These are phyloP conservation scores for Tursiops truncatus DNA, from an alignment of 2,113 vertebrate genomes.

Conservation along the genomic window DNA sequence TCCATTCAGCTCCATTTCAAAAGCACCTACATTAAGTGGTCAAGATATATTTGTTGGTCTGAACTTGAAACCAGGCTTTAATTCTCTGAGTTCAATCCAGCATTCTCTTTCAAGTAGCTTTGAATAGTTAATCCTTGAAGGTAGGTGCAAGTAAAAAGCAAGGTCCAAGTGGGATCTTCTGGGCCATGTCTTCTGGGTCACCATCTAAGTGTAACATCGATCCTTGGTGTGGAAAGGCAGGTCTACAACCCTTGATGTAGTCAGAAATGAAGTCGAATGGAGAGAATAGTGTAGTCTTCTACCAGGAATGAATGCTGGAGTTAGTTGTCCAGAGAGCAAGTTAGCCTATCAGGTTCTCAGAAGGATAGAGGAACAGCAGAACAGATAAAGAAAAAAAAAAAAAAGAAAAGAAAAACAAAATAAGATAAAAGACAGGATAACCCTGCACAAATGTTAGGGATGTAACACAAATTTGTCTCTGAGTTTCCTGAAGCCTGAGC, in stretches of 20 bases:
- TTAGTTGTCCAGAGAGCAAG: not conserved
- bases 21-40: too few relatives aligned
- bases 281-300: accelerated
- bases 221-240: not conserved
- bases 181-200: not conserved
- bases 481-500: not conserved
- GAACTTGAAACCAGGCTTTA: not conserved
- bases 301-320: accelerated
- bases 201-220: not conserved
- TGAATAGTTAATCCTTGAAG: not conserved
- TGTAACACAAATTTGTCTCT: not conserved
- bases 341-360: not conserved
- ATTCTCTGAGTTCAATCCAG: not conserved
- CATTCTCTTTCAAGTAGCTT: not conserved
- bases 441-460: not conserved
- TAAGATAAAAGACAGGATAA: not conserved
- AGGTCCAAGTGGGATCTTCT: not conserved
- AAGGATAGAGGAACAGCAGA: not conserved
- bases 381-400: not conserved
- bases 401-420: too few relatives aligned
- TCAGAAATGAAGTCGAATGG: not conserved
- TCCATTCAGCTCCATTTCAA: not conserved
- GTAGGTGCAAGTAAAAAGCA: not conserved
- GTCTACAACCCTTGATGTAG: accelerated
- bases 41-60: not conserved